These are phyloP conservation scores for Puntigrus tetrazona DNA, from an alignment of 2,113 vertebrate genomes.

Conservation along the genomic window DNA sequence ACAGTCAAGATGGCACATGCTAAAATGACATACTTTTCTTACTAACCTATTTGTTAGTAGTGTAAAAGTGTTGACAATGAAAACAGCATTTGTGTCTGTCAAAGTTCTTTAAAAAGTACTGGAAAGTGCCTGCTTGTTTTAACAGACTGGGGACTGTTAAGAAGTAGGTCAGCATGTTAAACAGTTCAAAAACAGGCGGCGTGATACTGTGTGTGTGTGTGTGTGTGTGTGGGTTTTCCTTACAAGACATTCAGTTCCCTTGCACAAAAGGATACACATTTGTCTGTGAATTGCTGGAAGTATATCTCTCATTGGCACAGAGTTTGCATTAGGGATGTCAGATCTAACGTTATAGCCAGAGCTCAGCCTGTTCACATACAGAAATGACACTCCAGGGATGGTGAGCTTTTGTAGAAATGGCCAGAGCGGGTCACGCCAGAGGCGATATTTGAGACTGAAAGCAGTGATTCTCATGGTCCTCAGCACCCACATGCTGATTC, in stretches of 20 bases:
- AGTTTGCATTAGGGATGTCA: slow-evolving; percentile 7
- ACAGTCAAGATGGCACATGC: neutral
- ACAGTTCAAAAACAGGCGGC: neutral
- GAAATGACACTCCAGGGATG: slow-evolving; percentile 15
- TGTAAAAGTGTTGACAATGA: neutral
- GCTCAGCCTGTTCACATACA: neutral
- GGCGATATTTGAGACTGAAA: slow-evolving; percentile 12
- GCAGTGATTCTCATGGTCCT: slow-evolving; percentile 51
- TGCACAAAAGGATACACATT: neutral
- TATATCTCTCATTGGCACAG: slow-evolving; percentile 17
- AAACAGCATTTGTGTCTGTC: neutral
- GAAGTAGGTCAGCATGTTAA: slow-evolving; percentile 22
- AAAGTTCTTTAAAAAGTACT: neutral
- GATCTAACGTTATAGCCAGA: neutral
- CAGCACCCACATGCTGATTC: slow-evolving; percentile 50
- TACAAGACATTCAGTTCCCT: slow-evolving; percentile 4
- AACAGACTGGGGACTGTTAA: neutral
- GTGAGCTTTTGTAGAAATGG: slow-evolving; percentile 1
- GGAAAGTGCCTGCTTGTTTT: neutral
- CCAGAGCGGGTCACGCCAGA: slow-evolving; percentile 28
- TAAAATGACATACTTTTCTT: neutral
- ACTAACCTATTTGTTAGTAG: neutral
- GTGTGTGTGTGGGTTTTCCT: neutral
- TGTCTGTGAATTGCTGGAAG: neutral
- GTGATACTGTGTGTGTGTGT: neutral